A percentile compares a stretch with the other conserved stretches of the same genome.
These are phyloP conservation scores for Coranthus polyacanthus DNA, from an alignment of 2,797 vertebrate genomes.

Conservation along the genomic window DNA sequence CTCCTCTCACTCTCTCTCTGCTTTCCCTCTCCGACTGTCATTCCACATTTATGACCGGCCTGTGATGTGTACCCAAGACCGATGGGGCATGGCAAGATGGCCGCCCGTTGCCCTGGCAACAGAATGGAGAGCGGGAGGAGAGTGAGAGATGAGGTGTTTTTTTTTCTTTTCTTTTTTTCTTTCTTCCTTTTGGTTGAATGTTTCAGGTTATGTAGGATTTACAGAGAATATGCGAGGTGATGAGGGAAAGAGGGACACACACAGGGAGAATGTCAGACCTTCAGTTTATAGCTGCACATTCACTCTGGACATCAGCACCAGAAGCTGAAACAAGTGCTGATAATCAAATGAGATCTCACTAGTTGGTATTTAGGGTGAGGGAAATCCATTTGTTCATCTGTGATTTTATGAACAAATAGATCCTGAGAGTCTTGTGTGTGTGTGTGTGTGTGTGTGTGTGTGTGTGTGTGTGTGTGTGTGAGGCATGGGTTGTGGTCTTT, in stretches of 20 bases:
- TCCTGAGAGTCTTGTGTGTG: conserved; percentile 1
- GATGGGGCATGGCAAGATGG: conserved; percentile 80
- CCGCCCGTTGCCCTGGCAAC: conserved; percentile 80
- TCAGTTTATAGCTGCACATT: too few relatives aligned
- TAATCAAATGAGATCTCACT: not conserved
- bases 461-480: conserved; percentile 13
- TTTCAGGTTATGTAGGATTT: conserved; percentile 61
- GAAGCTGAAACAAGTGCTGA: too few relatives aligned
- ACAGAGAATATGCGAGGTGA: conserved; percentile 33
- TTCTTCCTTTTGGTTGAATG: conserved; percentile 56
- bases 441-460: conserved; percentile 33
- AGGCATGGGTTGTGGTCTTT: conserved; percentile 74
- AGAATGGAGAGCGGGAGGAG: conserved; percentile 55
- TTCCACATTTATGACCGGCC: conserved; percentile 75
- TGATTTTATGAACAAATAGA: conserved; percentile 20
- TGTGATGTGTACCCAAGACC: conserved; percentile 79
- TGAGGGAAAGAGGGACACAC: conserved; percentile 38
- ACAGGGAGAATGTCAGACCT: conserved; percentile 2
- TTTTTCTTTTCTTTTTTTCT: conserved; percentile 15
- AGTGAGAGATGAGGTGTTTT: conserved; percentile 32
- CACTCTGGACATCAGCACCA: too few relatives aligned
- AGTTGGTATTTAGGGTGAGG: conserved; percentile 10
- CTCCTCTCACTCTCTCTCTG: conserved; percentile 16
- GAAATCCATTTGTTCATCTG: conserved; percentile 7
- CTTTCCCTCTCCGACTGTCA: conserved; percentile 66